A percentile compares a stretch with the other conserved stretches of the same genome.
These are phyloP conservation scores for Eulemur macaco DNA, from an alignment of 2,113 vertebrate species.

Conservation along the genomic window DNA sequence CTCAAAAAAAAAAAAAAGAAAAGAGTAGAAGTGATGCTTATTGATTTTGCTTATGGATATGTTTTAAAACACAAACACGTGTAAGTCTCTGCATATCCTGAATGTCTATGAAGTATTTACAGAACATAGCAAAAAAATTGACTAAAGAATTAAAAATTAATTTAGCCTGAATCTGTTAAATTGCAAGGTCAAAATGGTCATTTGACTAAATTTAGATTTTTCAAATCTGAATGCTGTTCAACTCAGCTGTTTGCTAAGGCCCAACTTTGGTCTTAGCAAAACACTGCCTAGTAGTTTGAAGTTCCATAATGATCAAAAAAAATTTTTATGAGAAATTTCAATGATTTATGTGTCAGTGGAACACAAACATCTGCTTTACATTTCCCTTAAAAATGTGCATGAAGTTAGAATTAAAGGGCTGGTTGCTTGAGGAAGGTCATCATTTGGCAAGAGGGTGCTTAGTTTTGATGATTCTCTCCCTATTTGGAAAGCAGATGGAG, in stretches of 20 bases:
- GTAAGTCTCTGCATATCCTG: background rate
- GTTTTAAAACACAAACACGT: background rate
- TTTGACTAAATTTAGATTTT: constrained; percentile 47
- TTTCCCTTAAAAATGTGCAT: background rate
- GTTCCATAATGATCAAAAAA: constrained; percentile 8
- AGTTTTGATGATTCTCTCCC: background rate
- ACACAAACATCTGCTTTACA: background rate
- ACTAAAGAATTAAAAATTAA: constrained; percentile 9
- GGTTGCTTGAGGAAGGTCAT: constrained; percentile 11
- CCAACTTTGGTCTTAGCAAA: background rate
- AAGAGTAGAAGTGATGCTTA: background rate
- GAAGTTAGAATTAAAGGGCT: constrained; percentile 42
- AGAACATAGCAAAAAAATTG: background rate
- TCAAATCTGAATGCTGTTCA: background rate
- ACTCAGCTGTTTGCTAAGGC: background rate
- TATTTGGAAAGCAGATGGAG: constrained; percentile 43
- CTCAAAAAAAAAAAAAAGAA: background rate
- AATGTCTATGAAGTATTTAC: background rate
- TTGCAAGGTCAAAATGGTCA: background rate
- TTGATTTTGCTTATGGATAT: background rate
- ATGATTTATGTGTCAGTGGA: constrained; percentile 35
- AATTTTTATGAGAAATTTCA: constrained; percentile 47
- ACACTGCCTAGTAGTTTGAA: background rate
- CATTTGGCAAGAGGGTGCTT: background rate
- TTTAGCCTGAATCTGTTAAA: constrained; percentile 29